Base-by-base conservation (phyloP, 2,888 invertebrate genomes). In the Villa cingulata region DNA sequence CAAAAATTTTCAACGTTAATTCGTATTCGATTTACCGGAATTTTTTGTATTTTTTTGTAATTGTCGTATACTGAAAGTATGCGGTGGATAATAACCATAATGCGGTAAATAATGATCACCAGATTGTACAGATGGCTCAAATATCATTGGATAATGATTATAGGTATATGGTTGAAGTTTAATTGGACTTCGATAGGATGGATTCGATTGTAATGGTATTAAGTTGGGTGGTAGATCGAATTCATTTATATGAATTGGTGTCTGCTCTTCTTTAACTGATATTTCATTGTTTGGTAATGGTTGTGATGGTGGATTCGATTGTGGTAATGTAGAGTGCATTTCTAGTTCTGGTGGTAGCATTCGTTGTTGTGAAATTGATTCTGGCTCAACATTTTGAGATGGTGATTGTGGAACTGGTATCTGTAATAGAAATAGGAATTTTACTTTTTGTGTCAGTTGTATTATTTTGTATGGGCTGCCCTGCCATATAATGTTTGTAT, bases 201-300 rank as follows among this genome's bases (percentile, higher is more conserved):
- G 54, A 46, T 56, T 45, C 7, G 55, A 54, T 29, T 54, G 70
- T 1, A 78, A 56, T 0, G 77, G 78, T 15, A 78, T 59, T 0
- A 78, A 68, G 56, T 76, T 75, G 2, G 77, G 72, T 17, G 78
- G 78, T n/a, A 77, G 59, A 5, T 78, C 78, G 45, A 74, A 77
- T 55, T 76, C 71, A 54, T 78, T 78, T 1, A 78, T 62, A 0
- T 64, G 59, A 51, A 67, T 58, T 0, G 67, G 66, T 29, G 62
- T 51, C 48, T 65, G 63, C 39, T 65, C 68, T 37, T n/a, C 39
- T 37, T 14, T 37, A 27, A 4, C 36, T 37, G 18, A 37, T n/a
- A 23, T 7, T 23, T 23, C 5, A 23, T 23, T 23, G 23, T 23
- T 23, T n/a, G n/a, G n/a, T n/a, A n/a, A n/a, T n/a, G n/a, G n/a